These are phyloP conservation scores for Seladonia tumulorum DNA, from an alignment of 2,888 invertebrate genomes.

Conservation along the genomic window DNA sequence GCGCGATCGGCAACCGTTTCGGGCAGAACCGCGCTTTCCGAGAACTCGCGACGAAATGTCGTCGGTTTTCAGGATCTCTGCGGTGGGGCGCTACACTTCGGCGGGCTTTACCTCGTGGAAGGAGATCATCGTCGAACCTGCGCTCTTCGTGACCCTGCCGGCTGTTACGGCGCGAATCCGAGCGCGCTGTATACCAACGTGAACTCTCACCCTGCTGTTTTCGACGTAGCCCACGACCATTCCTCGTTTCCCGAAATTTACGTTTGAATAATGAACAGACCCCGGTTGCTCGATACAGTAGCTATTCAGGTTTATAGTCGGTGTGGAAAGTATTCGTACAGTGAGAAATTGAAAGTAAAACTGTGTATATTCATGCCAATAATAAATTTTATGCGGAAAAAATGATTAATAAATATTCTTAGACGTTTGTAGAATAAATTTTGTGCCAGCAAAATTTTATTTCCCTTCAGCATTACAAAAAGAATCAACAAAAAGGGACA, in stretches of 20 bases:
- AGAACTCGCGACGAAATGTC: conserved; percentile 71
- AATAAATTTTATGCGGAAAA: too few relatives aligned
- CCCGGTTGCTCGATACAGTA: neutral
- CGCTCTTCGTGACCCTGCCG: conserved; percentile 32
- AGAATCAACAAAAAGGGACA: too few relatives aligned
- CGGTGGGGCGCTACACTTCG: conserved; percentile 33
- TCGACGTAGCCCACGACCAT: neutral
- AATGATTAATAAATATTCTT: too few relatives aligned
- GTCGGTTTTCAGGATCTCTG: conserved; percentile 61
- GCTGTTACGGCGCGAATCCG: neutral
- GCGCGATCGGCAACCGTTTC: neutral
- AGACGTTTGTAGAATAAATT: too few relatives aligned
- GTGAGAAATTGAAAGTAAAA: too few relatives aligned
- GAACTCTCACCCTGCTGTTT: conserved; percentile 1
- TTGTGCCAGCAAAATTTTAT: too few relatives aligned
- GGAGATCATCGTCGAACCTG: conserved; percentile 56
- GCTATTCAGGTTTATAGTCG: neutral
- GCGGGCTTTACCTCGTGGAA: conserved; percentile 49
- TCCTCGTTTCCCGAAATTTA: neutral
- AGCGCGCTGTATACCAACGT: neutral
- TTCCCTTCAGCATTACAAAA: too few relatives aligned
- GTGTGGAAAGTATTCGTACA: too few relatives aligned
- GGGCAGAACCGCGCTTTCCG: conserved; percentile 52
- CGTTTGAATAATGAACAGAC: neutral
- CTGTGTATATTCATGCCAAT: too few relatives aligned